Evolutionary conservation across 2,888 invertebrate species (phyloP).

Genomic region (Drosophila robusta): DNA sequence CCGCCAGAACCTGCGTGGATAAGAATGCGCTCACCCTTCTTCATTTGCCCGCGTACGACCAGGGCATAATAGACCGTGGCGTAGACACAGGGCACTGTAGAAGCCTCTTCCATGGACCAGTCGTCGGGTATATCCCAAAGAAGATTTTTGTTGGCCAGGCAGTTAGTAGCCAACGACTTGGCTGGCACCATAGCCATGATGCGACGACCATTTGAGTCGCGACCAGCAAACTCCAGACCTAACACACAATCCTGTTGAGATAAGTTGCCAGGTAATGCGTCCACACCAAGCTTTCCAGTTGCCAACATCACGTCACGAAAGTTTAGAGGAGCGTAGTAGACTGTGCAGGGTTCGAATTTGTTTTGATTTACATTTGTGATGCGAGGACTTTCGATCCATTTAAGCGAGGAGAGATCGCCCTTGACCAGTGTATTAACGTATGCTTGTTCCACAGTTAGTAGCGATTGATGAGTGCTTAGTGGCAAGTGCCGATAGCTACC

Average conservation of each 20-base stretch:
- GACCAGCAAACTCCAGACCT: constrained; percentile 97
- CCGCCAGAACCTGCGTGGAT: constrained; percentile 98
- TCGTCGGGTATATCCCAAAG: constrained; percentile 94
- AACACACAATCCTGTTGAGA: constrained; percentile 96
- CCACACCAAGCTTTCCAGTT: constrained; percentile 97
- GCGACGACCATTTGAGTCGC: constrained; percentile 90
- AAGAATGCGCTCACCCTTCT: constrained; percentile 92
- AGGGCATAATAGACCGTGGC: constrained; percentile 97
- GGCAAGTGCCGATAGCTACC: constrained; percentile 94
- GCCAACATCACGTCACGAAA: constrained; percentile 99
- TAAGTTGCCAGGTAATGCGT: constrained; percentile 96
- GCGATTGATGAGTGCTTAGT: constrained; percentile 85
- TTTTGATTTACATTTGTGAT: constrained; percentile 85
- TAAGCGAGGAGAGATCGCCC: constrained; percentile 96
- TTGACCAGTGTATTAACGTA: constrained; percentile 97
- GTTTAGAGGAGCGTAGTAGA: constrained; percentile 97
- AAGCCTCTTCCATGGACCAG: constrained; percentile 96
- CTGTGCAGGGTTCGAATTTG: constrained; percentile 91
- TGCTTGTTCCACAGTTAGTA: constrained; percentile 93
- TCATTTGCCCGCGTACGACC: constrained; percentile 94
- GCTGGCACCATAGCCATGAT: constrained; percentile 97
- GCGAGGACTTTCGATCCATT: constrained; percentile 96
- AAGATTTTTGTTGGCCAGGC: constrained; percentile 93
- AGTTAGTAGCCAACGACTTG: constrained; percentile 94
- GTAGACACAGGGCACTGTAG: constrained; percentile 97